A percentile compares a stretch with the other conserved stretches of the same genome.
Conservation (phyloP, 2,888 invertebrate species). For the Calameuta pallipes region DNA sequence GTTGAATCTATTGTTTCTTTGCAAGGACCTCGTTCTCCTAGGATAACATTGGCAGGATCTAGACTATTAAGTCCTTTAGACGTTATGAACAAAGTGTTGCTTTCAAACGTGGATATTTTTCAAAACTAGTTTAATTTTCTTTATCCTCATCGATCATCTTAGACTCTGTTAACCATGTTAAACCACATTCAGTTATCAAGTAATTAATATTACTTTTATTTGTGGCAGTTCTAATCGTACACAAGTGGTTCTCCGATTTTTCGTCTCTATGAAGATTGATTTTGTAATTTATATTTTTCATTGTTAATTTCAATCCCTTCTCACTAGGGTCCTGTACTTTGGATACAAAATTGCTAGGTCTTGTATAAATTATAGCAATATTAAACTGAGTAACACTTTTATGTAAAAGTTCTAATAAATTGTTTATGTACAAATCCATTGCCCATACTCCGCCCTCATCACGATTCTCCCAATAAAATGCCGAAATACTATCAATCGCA, state of each 20-base stretch:
- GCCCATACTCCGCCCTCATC: slow-evolving; percentile 37
- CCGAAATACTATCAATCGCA: slow-evolving; percentile 68
- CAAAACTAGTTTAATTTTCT: background rate
- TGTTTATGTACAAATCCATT: slow-evolving; percentile 69
- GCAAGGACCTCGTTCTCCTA: slow-evolving; percentile 31
- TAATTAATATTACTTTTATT: slow-evolving; percentile 25
- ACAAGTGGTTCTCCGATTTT: slow-evolving; percentile 25
- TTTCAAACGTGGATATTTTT: slow-evolving; percentile 42
- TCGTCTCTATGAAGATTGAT: slow-evolving; percentile 50
- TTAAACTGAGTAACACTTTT: slow-evolving; percentile 68
- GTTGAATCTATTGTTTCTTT: slow-evolving; percentile 58
- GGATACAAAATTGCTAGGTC: slow-evolving; percentile 68
- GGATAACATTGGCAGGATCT: slow-evolving; percentile 57
- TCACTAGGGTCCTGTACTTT: slow-evolving; percentile 46
- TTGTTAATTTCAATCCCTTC: slow-evolving; percentile 47
- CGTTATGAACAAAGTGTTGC: slow-evolving; percentile 52
- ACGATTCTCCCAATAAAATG: slow-evolving; percentile 69
- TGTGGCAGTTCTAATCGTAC: slow-evolving; percentile 27
- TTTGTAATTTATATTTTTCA: slow-evolving; percentile 64
- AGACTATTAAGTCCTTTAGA: slow-evolving; percentile 56
- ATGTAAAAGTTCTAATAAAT: slow-evolving; percentile 64
- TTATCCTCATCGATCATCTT: slow-evolving; percentile 4
- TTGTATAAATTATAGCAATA: slow-evolving; percentile 69
- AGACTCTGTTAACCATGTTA: slow-evolving; percentile 30
- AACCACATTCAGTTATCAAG: slow-evolving; percentile 26